A percentile compares a stretch with the other conserved stretches of the same genome.
phyloP scores from a whole-genome alignment of 2,113 vertebrate species.

The Megaceryle maxima region DNA sequence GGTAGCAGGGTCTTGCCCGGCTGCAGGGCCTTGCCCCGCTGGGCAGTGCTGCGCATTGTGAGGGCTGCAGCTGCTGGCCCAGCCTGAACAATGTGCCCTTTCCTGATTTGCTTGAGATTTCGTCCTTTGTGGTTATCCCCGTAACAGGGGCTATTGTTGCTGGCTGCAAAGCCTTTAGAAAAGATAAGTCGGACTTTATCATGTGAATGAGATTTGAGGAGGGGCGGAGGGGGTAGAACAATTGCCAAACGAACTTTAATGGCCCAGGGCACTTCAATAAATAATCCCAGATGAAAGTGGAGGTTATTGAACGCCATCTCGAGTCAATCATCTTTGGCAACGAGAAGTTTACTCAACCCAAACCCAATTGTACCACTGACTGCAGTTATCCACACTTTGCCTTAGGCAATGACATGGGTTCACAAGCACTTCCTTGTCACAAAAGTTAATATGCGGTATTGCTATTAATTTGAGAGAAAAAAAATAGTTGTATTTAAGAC shows the following conservation, averaged over 20 bases:
- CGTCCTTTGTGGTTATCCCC: neutral
- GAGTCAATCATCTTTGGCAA: neutral
- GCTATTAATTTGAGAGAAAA: neutral
- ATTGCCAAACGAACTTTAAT: neutral
- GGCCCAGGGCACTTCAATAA: neutral
- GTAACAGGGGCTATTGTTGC: neutral
- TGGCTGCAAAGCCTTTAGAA: neutral
- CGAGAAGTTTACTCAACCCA: neutral
- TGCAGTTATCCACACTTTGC: neutral
- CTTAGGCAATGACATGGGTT: neutral
- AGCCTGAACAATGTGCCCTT: neutral
- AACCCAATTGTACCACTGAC: neutral
- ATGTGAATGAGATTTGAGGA: neutral
- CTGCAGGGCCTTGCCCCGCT: neutral
- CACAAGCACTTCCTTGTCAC: neutral
- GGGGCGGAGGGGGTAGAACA: neutral
- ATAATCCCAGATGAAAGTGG: neutral
- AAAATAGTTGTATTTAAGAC: neutral
- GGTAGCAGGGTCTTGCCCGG: neutral
- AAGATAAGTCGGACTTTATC: neutral
- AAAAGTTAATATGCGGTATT: rapidly evolving
- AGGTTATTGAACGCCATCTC: neutral
- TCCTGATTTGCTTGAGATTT: neutral
- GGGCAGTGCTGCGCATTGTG: neutral
- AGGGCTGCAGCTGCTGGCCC: neutral